Percentiles rank a stretch among this genome's conserved stretches.
Conservation (phyloP, 2,113 vertebrate genomes). For the Pygoscelis adeliae region DNA sequence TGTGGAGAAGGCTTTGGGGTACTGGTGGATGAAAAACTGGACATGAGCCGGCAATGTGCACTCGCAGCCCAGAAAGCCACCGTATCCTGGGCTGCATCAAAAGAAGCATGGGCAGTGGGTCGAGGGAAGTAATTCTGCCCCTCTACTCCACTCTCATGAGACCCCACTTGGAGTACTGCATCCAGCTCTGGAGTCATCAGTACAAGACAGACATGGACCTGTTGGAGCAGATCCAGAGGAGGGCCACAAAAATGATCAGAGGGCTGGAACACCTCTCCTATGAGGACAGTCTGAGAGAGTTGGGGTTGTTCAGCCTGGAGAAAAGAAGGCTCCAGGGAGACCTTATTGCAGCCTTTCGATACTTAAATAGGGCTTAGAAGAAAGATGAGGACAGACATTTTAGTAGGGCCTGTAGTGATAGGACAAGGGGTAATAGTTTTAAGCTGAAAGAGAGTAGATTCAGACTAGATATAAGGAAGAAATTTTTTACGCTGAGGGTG, state of each 20-base stretch:
- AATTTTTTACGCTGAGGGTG: not conserved
- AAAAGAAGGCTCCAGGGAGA: not conserved
- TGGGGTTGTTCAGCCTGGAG: fast-evolving
- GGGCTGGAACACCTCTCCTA: fast-evolving
- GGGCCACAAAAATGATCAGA: not conserved
- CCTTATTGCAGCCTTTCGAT: not conserved
- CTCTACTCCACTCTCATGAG: not conserved
- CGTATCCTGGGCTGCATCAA: fast-evolving
- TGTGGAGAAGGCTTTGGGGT: fast-evolving
- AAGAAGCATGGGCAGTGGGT: fast-evolving
- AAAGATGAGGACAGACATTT: not conserved
- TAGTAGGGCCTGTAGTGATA: not conserved
- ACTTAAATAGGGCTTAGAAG: not conserved
- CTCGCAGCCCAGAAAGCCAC: fast-evolving
- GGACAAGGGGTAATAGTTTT: not conserved
- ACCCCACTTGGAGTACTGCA: not conserved
- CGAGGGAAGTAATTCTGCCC: fast-evolving
- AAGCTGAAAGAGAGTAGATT: not conserved
- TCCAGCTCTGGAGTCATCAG: not conserved
- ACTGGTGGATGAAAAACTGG: not conserved
- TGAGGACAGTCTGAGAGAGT: not conserved
- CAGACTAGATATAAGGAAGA: not conserved
- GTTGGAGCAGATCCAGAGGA: not conserved
- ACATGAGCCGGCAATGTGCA: fast-evolving
- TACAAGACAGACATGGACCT: not conserved